Conservation (phyloP, 2,113 vertebrate species). For the Sula dactylatra region DNA sequence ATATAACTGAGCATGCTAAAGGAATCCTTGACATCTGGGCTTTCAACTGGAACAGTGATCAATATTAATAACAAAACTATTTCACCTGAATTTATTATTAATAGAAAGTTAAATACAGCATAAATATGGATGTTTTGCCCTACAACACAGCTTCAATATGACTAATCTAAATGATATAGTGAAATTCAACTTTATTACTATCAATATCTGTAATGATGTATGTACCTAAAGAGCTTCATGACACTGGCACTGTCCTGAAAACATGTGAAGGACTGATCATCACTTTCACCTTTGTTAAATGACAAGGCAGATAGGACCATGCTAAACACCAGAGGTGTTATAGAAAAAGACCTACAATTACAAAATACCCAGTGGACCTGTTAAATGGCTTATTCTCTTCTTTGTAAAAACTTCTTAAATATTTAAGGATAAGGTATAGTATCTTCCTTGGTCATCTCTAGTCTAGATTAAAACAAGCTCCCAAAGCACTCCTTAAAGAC, state of each 20-base stretch:
- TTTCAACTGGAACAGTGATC: slow-evolving; percentile 73
- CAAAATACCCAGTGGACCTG: not conserved
- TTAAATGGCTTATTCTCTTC: not conserved
- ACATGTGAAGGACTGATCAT: not conserved
- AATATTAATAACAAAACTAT: slow-evolving; percentile 78
- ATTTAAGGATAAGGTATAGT: not conserved
- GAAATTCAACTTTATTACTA: not conserved
- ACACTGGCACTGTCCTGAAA: not conserved
- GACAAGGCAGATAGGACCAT: not conserved
- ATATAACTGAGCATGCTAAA: slow-evolving; percentile 66
- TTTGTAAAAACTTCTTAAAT: not conserved
- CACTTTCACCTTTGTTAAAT: not conserved
- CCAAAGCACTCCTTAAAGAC: not conserved
- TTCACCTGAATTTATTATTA: slow-evolving; percentile 76
- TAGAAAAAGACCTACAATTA: not conserved
- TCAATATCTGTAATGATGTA: not conserved
- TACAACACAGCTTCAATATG: slow-evolving; percentile 55
- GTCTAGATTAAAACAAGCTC: not conserved
- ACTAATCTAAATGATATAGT: slow-evolving; percentile 52
- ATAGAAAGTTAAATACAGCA: slow-evolving; percentile 73
- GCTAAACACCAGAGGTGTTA: not conserved
- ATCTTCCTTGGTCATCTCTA: not conserved
- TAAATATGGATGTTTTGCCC: slow-evolving; percentile 68
- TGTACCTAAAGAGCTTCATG: not conserved
- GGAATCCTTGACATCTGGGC: slow-evolving; percentile 74